Percentiles rank a stretch among this genome's conserved stretches.
phyloP scores from a whole-genome alignment of 2,888 invertebrate species.

The Agrenia bidenticulata region DNA sequence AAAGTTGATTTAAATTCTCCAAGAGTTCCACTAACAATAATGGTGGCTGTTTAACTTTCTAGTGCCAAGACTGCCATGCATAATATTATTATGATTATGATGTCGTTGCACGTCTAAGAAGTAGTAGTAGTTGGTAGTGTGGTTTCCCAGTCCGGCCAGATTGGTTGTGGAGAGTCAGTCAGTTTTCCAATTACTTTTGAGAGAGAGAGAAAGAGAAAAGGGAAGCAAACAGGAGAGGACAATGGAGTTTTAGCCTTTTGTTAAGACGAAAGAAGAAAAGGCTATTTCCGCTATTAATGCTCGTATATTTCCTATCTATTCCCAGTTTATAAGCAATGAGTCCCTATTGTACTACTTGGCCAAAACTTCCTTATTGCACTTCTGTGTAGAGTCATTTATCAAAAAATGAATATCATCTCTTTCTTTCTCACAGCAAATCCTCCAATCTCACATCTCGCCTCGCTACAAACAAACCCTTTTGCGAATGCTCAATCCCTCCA shows the following conservation, averaged over 20 bases:
- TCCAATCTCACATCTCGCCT: conserved; percentile 28
- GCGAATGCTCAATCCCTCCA: conserved; percentile 9
- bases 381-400: conserved; percentile 32
- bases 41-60: too few species aligned
- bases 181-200: conserved; percentile 16
- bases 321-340: conserved; percentile 25
- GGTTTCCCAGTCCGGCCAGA: conserved; percentile 11
- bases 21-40: too few species aligned
- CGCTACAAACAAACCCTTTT: background rate
- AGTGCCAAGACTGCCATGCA: too few species aligned
- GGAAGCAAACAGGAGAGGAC: conserved; percentile 24
- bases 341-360: conserved; percentile 27
- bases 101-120: too few species aligned
- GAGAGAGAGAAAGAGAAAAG: background rate
- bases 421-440: conserved; percentile 21
- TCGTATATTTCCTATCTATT: conserved; percentile 32
- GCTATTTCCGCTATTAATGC: conserved; percentile 34
- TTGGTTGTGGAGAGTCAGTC: conserved; percentile 15
- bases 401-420: conserved; percentile 40
- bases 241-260: conserved; percentile 39
- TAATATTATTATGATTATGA: too few species aligned
- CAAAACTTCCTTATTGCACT: conserved; percentile 36
- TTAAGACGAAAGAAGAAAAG: conserved; percentile 27
- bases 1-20: too few species aligned
- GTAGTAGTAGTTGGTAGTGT: background rate